phyloP scores from a whole-genome alignment of 2,113 vertebrate species.

The Anarhynchus alexandrinus region DNA sequence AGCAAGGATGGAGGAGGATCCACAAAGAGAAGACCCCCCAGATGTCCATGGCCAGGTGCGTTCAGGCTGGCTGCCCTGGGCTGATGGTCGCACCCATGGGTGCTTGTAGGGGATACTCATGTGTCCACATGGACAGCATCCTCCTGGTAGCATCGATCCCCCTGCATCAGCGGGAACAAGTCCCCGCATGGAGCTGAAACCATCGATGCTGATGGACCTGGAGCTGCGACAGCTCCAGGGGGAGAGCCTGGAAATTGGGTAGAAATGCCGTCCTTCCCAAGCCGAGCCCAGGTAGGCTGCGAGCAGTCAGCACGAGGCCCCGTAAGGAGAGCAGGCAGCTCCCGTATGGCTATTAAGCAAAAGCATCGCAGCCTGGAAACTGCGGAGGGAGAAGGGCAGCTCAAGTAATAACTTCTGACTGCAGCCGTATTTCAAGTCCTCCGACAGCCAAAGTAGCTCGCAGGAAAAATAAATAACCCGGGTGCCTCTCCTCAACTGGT shows the following conservation, averaged over 20 bases:
- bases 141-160: background rate
- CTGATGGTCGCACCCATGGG: background rate
- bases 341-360: background rate
- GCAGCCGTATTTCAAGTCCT: background rate
- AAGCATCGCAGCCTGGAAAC: background rate
- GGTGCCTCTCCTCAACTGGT: background rate
- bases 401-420: background rate
- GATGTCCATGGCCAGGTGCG: background rate
- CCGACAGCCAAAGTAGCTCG: background rate
- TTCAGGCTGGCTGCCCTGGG: background rate
- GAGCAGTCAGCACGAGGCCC: background rate
- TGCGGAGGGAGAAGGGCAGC: background rate
- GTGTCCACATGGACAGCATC: background rate
- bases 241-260: background rate
- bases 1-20: background rate
- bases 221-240: background rate
- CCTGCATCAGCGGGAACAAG: rapidly evolving
- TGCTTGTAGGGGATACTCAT: background rate
- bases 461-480: background rate
- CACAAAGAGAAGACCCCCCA: background rate
- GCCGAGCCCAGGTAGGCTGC: rapidly evolving
- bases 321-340: background rate
- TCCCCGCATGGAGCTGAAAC: rapidly evolving
- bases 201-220: too few species aligned
- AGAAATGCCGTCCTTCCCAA: background rate